phyloP scores from a whole-genome alignment of 2,113 vertebrate genomes.

The Leucopternis melanops region DNA sequence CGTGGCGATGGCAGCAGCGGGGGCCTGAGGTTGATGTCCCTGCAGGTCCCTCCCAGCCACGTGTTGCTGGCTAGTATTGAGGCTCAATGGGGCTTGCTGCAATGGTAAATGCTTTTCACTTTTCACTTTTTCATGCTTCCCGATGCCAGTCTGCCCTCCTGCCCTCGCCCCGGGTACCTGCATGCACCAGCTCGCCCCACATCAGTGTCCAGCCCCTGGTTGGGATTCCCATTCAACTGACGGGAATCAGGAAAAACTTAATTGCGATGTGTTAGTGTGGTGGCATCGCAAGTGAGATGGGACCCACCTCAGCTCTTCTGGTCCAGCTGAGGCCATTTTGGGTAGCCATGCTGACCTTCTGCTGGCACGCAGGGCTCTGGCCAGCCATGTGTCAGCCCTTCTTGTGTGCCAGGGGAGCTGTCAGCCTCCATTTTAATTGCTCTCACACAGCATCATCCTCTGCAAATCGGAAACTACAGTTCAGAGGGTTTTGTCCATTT shows the following conservation, averaged over 20 bases:
- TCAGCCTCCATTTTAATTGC: not conserved
- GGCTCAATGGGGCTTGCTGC: accelerated
- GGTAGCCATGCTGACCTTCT: not conserved
- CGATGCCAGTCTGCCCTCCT: not conserved
- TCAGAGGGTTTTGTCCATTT: not conserved
- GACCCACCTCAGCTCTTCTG: not conserved
- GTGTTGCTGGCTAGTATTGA: accelerated
- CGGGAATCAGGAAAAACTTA: not conserved
- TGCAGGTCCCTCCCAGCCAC: not conserved
- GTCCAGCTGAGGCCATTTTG: not conserved
- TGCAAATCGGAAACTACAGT: not conserved
- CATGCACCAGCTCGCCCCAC: accelerated
- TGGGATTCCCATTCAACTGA: not conserved
- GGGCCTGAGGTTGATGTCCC: not conserved
- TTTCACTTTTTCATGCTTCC: not conserved
- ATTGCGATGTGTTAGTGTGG: accelerated
- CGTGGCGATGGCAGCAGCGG: accelerated
- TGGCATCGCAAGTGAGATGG: not conserved
- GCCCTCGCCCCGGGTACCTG: not conserved
- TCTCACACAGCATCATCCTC: not conserved
- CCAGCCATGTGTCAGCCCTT: not conserved
- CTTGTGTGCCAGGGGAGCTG: not conserved
- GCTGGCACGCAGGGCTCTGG: not conserved
- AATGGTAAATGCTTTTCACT: not conserved
- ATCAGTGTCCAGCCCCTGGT: not conserved